Conservation (phyloP, 2,113 vertebrate species). For the Melozone crissalis region DNA sequence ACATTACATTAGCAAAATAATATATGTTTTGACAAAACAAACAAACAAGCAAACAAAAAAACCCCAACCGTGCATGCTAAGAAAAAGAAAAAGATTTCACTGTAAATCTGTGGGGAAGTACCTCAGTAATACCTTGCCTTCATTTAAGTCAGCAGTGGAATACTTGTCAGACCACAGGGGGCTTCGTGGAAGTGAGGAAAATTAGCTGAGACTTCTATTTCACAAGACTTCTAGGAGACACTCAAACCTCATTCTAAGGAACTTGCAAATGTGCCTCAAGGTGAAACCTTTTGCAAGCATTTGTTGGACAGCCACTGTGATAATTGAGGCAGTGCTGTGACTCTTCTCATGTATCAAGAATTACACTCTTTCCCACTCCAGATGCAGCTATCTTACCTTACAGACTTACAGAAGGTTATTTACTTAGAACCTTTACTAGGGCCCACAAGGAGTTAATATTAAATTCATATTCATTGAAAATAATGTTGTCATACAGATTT, state of each 20-base stretch:
- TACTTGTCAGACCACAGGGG: neutral
- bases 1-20: neutral
- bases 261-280: neutral
- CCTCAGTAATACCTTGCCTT: neutral
- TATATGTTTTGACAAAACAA: neutral
- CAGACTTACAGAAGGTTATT: neutral
- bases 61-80: neutral
- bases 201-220: neutral
- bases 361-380: neutral
- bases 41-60: neutral
- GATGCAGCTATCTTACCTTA: neutral
- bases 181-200: neutral
- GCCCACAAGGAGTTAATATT: neutral
- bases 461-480: neutral
- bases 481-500: neutral
- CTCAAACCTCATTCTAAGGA: neutral
- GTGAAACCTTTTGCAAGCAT: neutral
- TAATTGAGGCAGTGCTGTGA: neutral
- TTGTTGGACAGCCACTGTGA: neutral
- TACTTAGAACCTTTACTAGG: neutral
- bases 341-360: neutral
- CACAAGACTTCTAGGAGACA: neutral
- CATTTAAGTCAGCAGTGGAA: neutral
- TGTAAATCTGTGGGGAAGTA: neutral
- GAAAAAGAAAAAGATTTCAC: neutral